Percentiles rank a stretch among this genome's conserved stretches.
phyloP scores from a whole-genome alignment of 1,140 invertebrate species.

The Leptinotarsa texana region DNA sequence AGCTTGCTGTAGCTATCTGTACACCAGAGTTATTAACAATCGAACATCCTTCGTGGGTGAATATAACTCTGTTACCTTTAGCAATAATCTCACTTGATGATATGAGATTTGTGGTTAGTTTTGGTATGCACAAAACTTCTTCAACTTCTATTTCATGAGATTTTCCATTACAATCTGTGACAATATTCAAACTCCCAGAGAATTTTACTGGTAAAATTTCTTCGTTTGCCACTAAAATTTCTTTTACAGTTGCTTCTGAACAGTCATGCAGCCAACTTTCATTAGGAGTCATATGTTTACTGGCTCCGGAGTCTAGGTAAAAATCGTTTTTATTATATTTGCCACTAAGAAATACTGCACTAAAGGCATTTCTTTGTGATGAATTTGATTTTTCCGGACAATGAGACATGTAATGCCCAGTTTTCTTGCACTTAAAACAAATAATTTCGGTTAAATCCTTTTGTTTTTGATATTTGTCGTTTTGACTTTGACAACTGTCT shows the following conservation, averaged over 20 bases:
- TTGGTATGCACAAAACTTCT: constrained; percentile 42
- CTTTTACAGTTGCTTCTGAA: not conserved
- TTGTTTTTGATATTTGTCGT: not conserved
- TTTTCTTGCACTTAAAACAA: constrained; percentile 26
- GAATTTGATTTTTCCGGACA: constrained; percentile 13
- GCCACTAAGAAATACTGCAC: constrained; percentile 33
- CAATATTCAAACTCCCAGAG: constrained; percentile 4
- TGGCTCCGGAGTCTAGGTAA: constrained; percentile 45
- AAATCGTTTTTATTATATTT: constrained; percentile 37
- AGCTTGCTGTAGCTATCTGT: constrained; percentile 27
- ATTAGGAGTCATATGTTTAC: constrained; percentile 31
- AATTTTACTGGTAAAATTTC: not conserved
- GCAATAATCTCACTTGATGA: constrained; percentile 42
- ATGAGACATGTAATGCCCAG: constrained; percentile 20
- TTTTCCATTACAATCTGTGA: not conserved
- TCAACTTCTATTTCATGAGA: constrained; percentile 7
- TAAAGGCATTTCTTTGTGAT: constrained; percentile 18
- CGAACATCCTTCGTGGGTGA: constrained; percentile 31
- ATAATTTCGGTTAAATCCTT: not conserved
- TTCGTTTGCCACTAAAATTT: constrained; percentile 12
- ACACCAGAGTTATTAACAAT: constrained; percentile 30
- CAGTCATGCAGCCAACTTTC: constrained; percentile 5
- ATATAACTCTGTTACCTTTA: constrained; percentile 42
- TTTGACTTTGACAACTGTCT: not conserved
- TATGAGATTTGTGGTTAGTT: constrained; percentile 41